Evolutionary conservation across 2,113 vertebrate genomes (phyloP).

Genomic region (Eolophus roseicapilla): DNA sequence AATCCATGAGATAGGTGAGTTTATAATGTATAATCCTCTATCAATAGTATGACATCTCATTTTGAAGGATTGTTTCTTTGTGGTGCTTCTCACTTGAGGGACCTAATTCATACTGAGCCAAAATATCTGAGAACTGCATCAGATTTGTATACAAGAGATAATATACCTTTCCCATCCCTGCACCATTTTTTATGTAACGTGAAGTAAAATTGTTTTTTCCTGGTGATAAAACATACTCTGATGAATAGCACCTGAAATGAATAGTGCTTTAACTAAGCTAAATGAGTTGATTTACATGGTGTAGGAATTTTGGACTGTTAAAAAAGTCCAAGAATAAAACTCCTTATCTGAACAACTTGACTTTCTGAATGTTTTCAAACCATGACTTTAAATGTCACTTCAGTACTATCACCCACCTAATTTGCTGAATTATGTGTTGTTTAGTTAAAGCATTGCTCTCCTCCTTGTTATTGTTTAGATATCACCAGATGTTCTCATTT

Average conservation of each 20-base stretch:
- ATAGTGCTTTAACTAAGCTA: background rate
- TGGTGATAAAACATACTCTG: background rate
- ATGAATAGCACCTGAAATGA: background rate
- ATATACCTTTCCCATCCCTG: background rate
- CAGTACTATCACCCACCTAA: slow-evolving; percentile 25
- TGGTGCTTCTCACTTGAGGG: background rate
- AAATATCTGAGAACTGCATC: background rate
- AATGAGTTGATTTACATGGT: background rate
- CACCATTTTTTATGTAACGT: background rate
- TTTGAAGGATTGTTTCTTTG: background rate
- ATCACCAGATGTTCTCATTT: slow-evolving; percentile 53
- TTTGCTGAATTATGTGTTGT: slow-evolving; percentile 45
- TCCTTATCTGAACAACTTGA: background rate
- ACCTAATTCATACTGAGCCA: background rate
- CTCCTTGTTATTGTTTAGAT: slow-evolving; percentile 52
- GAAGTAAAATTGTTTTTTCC: background rate
- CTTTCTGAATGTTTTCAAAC: background rate
- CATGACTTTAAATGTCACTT: background rate
- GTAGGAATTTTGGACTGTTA: background rate
- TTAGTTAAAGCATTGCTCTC: slow-evolving; percentile 50
- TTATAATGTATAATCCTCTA: background rate
- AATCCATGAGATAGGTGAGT: background rate
- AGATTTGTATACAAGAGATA: background rate
- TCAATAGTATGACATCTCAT: background rate
- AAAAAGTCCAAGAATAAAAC: background rate